A percentile compares a stretch with the other conserved stretches of the same genome.
Evolutionary conservation across 2,797 vertebrate genomes (phyloP).

Genomic region (Coilia nasus): DNA sequence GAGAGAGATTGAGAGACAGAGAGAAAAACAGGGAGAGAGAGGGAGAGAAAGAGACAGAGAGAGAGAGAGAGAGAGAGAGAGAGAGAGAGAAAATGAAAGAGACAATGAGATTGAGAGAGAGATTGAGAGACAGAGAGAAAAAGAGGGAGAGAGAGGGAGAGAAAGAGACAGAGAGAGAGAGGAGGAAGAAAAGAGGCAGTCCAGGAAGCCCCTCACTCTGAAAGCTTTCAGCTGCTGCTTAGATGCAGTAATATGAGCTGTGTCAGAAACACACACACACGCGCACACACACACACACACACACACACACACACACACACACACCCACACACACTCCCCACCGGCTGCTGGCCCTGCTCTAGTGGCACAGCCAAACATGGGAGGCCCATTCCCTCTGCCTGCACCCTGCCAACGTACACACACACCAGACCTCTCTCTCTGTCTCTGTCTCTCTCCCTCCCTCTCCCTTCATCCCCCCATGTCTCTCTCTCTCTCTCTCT

Average conservation of each 20-base stretch:
- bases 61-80: not conserved
- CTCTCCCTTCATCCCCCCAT: not conserved
- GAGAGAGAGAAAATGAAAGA: not conserved
- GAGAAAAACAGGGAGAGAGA: not conserved
- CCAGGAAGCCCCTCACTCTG: slow-evolving; percentile 51
- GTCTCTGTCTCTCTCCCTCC: not conserved
- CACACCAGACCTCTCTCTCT: not conserved
- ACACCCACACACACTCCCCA: slow-evolving; percentile 40
- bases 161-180: not conserved
- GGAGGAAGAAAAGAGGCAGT: slow-evolving; percentile 13
- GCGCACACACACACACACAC: not conserved
- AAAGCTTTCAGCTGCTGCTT: slow-evolving; percentile 58
- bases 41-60: slow-evolving; percentile 6
- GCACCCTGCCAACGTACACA: slow-evolving; percentile 32
- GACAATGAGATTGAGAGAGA: slow-evolving; percentile 32
- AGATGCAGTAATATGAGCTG: slow-evolving; percentile 54
- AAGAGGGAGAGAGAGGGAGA: not conserved
- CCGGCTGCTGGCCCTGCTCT: slow-evolving; percentile 38
- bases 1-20: not conserved
- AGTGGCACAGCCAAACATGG: slow-evolving; percentile 51
- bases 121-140: not conserved
- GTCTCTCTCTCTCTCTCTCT: not conserved
- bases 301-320: slow-evolving; percentile 12
- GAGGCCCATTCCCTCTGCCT: slow-evolving; percentile 30
- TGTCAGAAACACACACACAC: not conserved